Conservation (phyloP, 2,113 vertebrate species). For the Oplegnathus fasciatus region DNA sequence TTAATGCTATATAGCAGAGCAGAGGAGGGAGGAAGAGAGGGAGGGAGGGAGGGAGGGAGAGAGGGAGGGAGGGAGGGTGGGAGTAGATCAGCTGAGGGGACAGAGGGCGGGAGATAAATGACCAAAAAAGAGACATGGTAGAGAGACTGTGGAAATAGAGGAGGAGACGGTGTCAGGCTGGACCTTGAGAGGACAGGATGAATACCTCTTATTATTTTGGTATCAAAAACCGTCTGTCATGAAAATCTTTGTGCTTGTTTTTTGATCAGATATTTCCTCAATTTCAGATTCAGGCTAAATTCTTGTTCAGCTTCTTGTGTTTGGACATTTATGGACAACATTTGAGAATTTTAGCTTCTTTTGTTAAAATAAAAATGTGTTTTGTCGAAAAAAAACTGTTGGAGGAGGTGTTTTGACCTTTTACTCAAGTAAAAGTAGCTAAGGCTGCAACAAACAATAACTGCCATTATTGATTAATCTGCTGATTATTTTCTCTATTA, state of each 20-base stretch:
- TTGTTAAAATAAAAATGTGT: background rate
- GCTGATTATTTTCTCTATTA: background rate
- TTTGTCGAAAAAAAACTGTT: background rate
- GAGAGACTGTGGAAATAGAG: conserved; percentile 48
- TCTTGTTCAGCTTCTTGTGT: background rate
- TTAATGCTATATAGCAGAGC: conserved; percentile 80
- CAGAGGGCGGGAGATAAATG: conserved; percentile 69
- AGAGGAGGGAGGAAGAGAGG: conserved; percentile 38
- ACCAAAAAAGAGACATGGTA: conserved; percentile 63
- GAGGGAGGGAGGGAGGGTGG: too few relatives aligned
- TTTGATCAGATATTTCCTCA: background rate
- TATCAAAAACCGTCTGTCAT: background rate
- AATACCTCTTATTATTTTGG: conserved; percentile 39
- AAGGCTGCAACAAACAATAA: background rate
- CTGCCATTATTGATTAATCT: background rate
- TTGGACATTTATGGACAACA: background rate
- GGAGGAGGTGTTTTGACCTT: too few relatives aligned
- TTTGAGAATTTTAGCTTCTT: background rate
- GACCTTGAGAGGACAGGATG: conserved; percentile 55
- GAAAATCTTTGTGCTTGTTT: background rate
- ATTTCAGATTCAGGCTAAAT: background rate
- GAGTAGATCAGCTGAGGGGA: conserved; percentile 47
- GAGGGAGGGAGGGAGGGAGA: conserved; percentile 28
- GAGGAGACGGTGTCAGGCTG: conserved; percentile 37
- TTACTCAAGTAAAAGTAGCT: background rate